Percentiles rank a stretch among this genome's conserved stretches.
These are phyloP conservation scores for Alsophila aescularia DNA, from an alignment of 2,888 invertebrate species.

Conservation along the genomic window DNA sequence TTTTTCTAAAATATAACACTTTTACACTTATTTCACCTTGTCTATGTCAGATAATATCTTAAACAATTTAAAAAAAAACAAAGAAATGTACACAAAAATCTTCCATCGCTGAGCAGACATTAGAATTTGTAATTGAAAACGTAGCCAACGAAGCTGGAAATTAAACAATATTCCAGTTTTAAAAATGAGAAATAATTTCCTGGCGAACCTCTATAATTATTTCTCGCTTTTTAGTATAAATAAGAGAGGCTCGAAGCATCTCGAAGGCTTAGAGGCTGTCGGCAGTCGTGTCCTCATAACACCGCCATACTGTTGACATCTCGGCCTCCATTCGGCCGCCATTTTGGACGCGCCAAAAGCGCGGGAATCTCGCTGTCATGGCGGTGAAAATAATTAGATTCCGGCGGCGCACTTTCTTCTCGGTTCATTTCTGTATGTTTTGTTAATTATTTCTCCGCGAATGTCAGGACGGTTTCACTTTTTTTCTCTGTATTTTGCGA, in stretches of 20 bases:
- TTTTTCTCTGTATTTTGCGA: slow-evolving; percentile 45
- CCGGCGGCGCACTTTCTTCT: slow-evolving; percentile 65
- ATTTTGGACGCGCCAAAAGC: slow-evolving; percentile 68
- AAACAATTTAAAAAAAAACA: slow-evolving; percentile 13
- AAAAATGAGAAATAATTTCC: slow-evolving; percentile 54
- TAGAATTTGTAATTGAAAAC: slow-evolving; percentile 36
- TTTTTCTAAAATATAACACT: not conserved
- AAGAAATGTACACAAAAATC: slow-evolving; percentile 20
- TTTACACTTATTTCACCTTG: slow-evolving; percentile 1
- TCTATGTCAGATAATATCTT: not conserved
- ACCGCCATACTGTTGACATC: slow-evolving; percentile 69
- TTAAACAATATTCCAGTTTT: slow-evolving; percentile 53
- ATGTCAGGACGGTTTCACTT: slow-evolving; percentile 54
- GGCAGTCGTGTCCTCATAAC: slow-evolving; percentile 71
- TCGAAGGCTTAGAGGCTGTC: slow-evolving; percentile 75
- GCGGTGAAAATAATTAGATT: slow-evolving; percentile 82
- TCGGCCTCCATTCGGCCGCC: slow-evolving; percentile 66
- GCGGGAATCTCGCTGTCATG: slow-evolving; percentile 77
- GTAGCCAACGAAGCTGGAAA: slow-evolving; percentile 48
- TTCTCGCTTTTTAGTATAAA: slow-evolving; percentile 63
- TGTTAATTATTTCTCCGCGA: slow-evolving; percentile 77
- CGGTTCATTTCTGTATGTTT: slow-evolving; percentile 79
- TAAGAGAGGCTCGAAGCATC: slow-evolving; percentile 68
- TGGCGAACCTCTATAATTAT: slow-evolving; percentile 62
- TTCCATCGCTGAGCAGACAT: slow-evolving; percentile 19